Evolutionary conservation across 2,113 vertebrate genomes (phyloP).

Genomic region (Tachycineta bicolor): DNA sequence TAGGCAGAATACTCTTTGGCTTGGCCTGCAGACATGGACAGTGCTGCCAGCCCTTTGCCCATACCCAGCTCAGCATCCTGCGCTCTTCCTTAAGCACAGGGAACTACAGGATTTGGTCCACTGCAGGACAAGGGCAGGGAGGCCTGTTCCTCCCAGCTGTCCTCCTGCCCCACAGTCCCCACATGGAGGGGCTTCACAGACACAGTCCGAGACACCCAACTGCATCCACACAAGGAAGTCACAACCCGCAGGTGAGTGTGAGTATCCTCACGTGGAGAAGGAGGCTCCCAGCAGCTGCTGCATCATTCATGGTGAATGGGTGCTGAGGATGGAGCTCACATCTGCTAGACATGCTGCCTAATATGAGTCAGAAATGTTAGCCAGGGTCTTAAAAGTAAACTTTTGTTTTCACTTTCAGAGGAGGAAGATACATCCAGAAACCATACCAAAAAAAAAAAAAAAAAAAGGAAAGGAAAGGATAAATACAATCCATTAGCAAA

Average conservation of each 20-base stretch:
- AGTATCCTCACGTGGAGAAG: not conserved
- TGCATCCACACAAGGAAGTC: not conserved
- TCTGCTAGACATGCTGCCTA: not conserved
- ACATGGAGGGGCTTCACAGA: rapidly evolving
- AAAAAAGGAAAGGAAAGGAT: not conserved
- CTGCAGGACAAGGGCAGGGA: not conserved
- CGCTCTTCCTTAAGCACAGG: not conserved
- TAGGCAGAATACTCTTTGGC: not conserved
- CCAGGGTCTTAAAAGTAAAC: not conserved
- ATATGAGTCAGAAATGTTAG: not conserved
- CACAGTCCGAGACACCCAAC: rapidly evolving
- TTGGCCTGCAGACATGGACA: rapidly evolving
- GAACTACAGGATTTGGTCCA: not conserved
- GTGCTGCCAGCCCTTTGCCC: rapidly evolving
- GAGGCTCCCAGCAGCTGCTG: not conserved
- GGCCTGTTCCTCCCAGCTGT: not conserved
- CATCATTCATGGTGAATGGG: not conserved
- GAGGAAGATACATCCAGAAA: not conserved
- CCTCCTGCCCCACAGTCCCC: too few relatives aligned
- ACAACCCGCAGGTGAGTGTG: rapidly evolving
- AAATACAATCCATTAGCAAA: not conserved
- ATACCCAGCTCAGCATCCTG: rapidly evolving
- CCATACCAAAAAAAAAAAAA: rapidly evolving
- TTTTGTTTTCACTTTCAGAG: not conserved
- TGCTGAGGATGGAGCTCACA: not conserved